Evolutionary conservation across 2,113 vertebrate genomes (phyloP), one percentile per base, ranked within the genome.

Genomic region (Egretta garzetta): DNA sequence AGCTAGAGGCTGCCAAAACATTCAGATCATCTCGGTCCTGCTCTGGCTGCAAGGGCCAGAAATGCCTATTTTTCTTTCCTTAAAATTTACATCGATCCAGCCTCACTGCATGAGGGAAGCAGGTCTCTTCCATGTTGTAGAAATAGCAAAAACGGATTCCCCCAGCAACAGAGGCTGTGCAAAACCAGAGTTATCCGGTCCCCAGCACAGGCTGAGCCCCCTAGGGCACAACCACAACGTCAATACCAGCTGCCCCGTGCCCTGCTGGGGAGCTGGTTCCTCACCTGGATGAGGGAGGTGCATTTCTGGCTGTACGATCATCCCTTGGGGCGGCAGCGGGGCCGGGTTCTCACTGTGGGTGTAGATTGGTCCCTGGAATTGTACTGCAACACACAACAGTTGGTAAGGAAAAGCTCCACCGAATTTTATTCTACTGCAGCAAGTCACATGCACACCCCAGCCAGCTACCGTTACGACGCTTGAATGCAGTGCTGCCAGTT

Each of bases 301-400:
- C 99, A 99, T 99, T 98, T 99, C 99, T 10, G 99, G 99, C 98
- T 99, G 99, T 86, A 99, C 99, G 93, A 99, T 99, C 99, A 99
- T 99, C 96, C 99, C 98, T 81, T 99, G 99, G 18, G 99, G 99
- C 7, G 99, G 99, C 96, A 99, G 98, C 35, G 99, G 98, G 80
- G 99, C 98, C 76, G 99, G 98, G 96, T 97, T 99, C 16, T 99
- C 99, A 4, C 99, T 98, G 63, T 99, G 99, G 63, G 99, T 95
- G 84, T 99, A 99, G 97, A 99, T 99, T 99, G 99, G 99, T 99
- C 99, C 99, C 97, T 99, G 99, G 98, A 99, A 99, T 88, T 99
- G 99, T 98, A 99, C 99, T 99, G 98, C 56, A 98, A 98, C 59
- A 87, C 80, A 83, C 39, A 68, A 91, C 26, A 85, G 72, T 28